A percentile compares a stretch with the other conserved stretches of the same genome.
phyloP scores from a whole-genome alignment of 30 jellyfish, hydroid and myxozoan species.

The Nemopilema nomurai region DNA sequence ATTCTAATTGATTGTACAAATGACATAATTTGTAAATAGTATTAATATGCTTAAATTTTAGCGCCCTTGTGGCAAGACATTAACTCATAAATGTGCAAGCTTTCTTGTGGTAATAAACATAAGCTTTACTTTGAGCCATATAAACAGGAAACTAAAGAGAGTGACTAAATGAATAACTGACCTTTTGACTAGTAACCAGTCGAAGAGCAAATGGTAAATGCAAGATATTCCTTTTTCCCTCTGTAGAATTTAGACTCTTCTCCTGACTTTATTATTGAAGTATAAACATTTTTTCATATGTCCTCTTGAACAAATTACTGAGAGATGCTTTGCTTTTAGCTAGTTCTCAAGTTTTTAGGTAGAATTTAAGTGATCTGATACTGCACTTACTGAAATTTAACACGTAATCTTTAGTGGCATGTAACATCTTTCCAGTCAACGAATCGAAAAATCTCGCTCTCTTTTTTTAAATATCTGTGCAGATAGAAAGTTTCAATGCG shows the following conservation, averaged over 20 bases:
- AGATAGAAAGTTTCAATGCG: too few species aligned
- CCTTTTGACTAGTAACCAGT: too few species aligned
- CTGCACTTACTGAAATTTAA: neutral
- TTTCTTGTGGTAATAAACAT: neutral
- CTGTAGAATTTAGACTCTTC: too few species aligned
- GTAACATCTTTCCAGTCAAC: neutral
- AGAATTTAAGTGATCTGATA: neutral
- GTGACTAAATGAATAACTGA: neutral
- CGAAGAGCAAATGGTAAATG: too few species aligned
- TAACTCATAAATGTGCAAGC: neutral
- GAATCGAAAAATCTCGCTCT: too few species aligned
- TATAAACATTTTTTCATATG: too few species aligned
- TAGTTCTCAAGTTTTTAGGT: neutral
- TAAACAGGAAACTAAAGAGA: neutral
- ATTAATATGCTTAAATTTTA: too few species aligned
- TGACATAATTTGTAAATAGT: neutral
- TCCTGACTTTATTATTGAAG: too few species aligned
- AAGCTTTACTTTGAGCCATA: neutral
- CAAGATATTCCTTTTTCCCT: too few species aligned
- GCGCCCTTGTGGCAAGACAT: neutral
- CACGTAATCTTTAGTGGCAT: neutral
- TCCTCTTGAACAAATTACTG: too few species aligned
- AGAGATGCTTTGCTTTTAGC: neutral
- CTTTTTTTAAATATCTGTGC: too few species aligned
- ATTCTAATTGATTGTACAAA: neutral